A percentile compares a stretch with the other conserved stretches of the same genome.
These are phyloP conservation scores for Notiomystis cincta DNA, from an alignment of 2,113 vertebrate genomes.

Conservation along the genomic window DNA sequence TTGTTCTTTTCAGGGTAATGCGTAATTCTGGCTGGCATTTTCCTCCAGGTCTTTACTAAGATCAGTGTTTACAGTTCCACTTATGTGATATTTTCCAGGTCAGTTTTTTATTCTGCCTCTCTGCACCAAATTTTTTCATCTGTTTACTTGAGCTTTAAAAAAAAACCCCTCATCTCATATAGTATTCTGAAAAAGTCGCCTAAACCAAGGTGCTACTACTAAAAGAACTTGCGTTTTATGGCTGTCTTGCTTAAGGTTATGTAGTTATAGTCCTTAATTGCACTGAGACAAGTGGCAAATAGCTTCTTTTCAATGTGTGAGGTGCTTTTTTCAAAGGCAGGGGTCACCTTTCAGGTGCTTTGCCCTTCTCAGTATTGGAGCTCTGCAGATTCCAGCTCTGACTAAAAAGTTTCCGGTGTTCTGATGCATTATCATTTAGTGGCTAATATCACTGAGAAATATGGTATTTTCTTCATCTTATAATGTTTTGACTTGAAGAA, in stretches of 20 bases:
- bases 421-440: not conserved
- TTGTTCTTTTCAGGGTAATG: not conserved
- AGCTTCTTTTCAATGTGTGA: not conserved
- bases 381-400: not conserved
- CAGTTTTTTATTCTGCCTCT: not conserved
- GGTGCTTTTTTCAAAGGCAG: not conserved
- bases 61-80: not conserved
- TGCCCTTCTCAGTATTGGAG: not conserved
- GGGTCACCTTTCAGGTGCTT: not conserved
- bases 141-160: not conserved
- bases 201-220: not conserved
- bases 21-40: constrained; percentile 17
- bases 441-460: not conserved
- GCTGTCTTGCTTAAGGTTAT: not conserved
- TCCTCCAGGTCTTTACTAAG: not conserved
- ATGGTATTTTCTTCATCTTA: not conserved
- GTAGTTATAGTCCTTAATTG: not conserved
- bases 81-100: not conserved
- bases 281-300: not conserved
- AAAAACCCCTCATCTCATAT: not conserved
- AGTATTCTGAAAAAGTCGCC: not conserved
- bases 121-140: not conserved
- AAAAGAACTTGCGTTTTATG: not conserved
- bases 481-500: not conserved
- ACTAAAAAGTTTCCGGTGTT: not conserved